Base-by-base conservation (phyloP, 2,113 vertebrate genomes). In the Malurus alboscapulatus region DNA sequence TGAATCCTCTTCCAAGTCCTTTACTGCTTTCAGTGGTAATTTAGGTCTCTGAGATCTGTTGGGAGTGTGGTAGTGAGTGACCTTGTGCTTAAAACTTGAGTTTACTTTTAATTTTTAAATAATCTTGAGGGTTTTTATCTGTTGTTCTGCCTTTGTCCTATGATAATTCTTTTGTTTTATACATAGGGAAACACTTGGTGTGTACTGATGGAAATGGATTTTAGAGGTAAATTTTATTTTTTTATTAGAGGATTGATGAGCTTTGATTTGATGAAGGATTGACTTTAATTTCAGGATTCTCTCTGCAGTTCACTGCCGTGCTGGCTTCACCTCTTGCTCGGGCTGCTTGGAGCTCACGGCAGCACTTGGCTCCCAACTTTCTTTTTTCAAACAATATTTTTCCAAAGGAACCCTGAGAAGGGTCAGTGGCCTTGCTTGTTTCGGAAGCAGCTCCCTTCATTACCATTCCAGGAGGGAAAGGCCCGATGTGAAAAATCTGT, bases 391-490 rank as follows among this genome's bases (percentile, higher is more conserved):
- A 3, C n/a, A 59, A 4, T n/a, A 8, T 29, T 95, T 85, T 73
- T 50, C 24, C 78, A 59, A 0, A 30, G 73, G 57, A 71, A 51
- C 21, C 67, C 62, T 2, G 19, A 19, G 82, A 5, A 59, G 88
- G 94, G 79, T 94, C 96, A 84, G 89, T 78, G 94, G 72, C 93
- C 82, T 61, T 9, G 4, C 93, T 82, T 89, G 88, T 92, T 55
- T 89, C 21, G 54, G 96, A 90, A 94, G 86, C 93, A 79, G 74
- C 76, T 88, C 93, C 87, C 89, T 55, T 66, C 84, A 48, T 92
- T 92, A 17, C 93, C 73, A n/a, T 88, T 79, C 69, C 6, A 27
- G 13, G 79, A 68, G 54, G 91, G 72, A 21, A 79, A 55, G 84
- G 72, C 21, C 40, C 3, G 1, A 68, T 2, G 2, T 0, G 34